Evolutionary conservation across 2,888 invertebrate genomes (phyloP).

Genomic region (Perizoma flavofasciatum): DNA sequence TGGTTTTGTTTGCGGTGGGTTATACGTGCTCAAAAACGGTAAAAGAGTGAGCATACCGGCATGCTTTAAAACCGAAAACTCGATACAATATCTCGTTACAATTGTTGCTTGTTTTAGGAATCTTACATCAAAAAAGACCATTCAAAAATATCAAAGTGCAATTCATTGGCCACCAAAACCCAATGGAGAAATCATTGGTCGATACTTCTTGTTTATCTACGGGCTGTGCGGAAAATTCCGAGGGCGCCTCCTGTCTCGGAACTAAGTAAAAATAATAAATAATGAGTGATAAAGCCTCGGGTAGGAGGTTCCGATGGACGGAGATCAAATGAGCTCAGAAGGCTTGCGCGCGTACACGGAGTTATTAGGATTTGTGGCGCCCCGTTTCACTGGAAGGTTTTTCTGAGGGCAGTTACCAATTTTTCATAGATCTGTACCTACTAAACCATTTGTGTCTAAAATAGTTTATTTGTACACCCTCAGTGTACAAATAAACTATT

Average conservation of each 20-base stretch:
- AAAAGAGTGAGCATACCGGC: too few species aligned
- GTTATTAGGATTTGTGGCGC: slow-evolving; percentile 33
- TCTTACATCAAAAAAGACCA: slow-evolving; percentile 12
- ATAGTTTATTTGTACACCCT: too few species aligned
- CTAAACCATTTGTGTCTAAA: too few species aligned
- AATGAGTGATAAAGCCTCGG: slow-evolving; percentile 45
- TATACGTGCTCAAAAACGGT: too few species aligned
- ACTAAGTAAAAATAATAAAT: slow-evolving; percentile 57
- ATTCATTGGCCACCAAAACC: background rate
- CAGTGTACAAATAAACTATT: too few species aligned
- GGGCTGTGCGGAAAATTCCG: slow-evolving; percentile 35
- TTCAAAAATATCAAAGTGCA: slow-evolving; percentile 30
- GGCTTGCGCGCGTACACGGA: slow-evolving; percentile 36
- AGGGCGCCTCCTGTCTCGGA: slow-evolving; percentile 20
- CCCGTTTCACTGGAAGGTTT: slow-evolving; percentile 8
- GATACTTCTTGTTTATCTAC: slow-evolving; percentile 37
- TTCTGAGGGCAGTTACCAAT: background rate
- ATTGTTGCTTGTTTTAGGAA: too few species aligned
- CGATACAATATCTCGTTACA: too few species aligned
- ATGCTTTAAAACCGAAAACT: too few species aligned
- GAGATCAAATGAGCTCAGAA: slow-evolving; percentile 49
- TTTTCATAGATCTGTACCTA: background rate
- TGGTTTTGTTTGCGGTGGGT: slow-evolving; percentile 21
- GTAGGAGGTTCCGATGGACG: slow-evolving; percentile 46
- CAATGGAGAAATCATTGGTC: background rate